A percentile compares a stretch with the other conserved stretches of the same genome.
Conservation (phyloP, 2,113 vertebrate genomes). For the Neomonachus schauinslandi region DNA sequence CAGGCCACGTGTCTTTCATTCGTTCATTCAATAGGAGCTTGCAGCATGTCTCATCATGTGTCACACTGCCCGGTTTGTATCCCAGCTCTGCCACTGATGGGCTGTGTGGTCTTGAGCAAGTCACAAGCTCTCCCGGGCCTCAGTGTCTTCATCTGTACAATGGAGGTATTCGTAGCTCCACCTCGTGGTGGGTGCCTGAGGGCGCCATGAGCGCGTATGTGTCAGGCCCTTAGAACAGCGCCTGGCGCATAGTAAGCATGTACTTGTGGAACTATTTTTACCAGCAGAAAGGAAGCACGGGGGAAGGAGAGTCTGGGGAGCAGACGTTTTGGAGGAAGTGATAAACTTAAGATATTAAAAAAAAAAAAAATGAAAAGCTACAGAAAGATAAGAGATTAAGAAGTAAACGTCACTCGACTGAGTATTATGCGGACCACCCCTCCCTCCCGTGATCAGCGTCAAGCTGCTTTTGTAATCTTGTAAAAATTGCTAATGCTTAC, state of each 20-base stretch:
- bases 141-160: not conserved
- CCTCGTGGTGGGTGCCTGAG: accelerated
- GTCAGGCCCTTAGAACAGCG: not conserved
- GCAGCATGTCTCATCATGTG: not conserved
- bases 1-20: not conserved
- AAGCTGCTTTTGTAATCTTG: not conserved
- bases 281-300: not conserved
- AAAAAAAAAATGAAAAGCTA: not conserved
- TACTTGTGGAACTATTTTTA: not conserved
- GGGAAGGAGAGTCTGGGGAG: not conserved
- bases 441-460: not conserved
- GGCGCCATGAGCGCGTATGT: accelerated
- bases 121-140: not conserved
- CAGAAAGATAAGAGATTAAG: not conserved
- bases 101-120: not conserved
- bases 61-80: not conserved
- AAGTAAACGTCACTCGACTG: not conserved
- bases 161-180: not conserved
- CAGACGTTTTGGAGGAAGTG: conserved; percentile 49
- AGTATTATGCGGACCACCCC: accelerated
- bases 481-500: not conserved
- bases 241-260: not conserved
- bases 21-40: not conserved
- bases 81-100: not conserved
- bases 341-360: not conserved